phyloP scores from a whole-genome alignment of 2,797 vertebrate genomes.

The Ispidina picta region DNA sequence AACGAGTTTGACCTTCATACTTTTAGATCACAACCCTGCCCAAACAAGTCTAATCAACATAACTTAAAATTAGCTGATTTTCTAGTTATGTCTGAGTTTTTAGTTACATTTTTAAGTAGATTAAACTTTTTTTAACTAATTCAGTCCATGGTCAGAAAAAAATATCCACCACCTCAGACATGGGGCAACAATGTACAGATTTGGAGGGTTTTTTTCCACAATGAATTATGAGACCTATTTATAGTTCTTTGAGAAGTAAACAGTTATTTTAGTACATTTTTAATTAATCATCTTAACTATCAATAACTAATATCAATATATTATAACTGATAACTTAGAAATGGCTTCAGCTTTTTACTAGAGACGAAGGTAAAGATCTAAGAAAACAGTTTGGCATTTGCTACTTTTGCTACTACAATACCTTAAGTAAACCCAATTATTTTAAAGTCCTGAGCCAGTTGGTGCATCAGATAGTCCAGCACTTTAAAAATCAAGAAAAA shows the following conservation, averaged over 20 bases:
- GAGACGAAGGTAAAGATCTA: neutral
- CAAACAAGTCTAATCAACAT: neutral
- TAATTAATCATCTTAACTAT: neutral
- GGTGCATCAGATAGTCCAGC: neutral
- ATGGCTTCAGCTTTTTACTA: neutral
- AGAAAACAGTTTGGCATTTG: neutral
- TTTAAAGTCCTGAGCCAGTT: neutral
- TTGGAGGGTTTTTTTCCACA: neutral
- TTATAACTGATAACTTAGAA: neutral
- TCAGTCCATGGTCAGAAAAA: neutral
- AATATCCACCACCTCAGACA: rapidly evolving
- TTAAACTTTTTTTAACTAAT: neutral
- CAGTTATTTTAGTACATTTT: neutral
- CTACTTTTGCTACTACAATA: neutral
- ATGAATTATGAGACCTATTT: neutral
- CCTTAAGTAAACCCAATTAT: neutral
- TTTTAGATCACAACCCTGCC: neutral
- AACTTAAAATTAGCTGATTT: neutral
- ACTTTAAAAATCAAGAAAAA: neutral
- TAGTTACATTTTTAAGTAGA: neutral
- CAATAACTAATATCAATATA: neutral
- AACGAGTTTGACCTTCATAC: neutral
- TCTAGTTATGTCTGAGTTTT: neutral
- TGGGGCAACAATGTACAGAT: neutral
- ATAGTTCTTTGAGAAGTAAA: neutral